Evolutionary conservation across 2,113 vertebrate genomes (phyloP).

Genomic region (Triplophysa tibetana): DNA sequence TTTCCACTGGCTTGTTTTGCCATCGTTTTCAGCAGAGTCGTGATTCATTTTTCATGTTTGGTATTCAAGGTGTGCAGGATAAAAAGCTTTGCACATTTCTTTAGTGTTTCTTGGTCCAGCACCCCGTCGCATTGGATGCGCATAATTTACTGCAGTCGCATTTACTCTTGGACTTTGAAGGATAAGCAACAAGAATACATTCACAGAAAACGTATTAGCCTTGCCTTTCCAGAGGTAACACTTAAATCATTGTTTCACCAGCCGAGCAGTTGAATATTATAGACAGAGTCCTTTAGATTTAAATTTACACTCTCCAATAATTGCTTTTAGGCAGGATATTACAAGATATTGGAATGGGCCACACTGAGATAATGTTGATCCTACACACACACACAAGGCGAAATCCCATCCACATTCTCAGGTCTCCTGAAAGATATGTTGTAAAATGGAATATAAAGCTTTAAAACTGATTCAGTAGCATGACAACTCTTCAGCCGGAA

Average conservation of each 20-base stretch:
- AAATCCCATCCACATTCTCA: neutral
- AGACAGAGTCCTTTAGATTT: slow-evolving; percentile 46
- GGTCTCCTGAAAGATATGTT: slow-evolving; percentile 3
- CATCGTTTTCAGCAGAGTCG: neutral
- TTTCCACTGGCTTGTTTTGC: neutral
- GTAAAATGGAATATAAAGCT: slow-evolving; percentile 46
- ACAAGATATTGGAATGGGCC: slow-evolving; percentile 29
- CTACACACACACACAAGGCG: neutral
- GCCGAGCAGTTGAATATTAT: slow-evolving; percentile 20
- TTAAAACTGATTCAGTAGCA: slow-evolving; percentile 26
- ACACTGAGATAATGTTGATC: slow-evolving; percentile 41
- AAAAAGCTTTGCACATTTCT: neutral
- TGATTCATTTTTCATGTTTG: neutral
- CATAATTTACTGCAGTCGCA: neutral
- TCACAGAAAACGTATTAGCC: neutral
- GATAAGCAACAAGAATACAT: neutral
- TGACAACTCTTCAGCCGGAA: slow-evolving; percentile 21
- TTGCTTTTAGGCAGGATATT: slow-evolving; percentile 39
- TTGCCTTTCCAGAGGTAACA: neutral
- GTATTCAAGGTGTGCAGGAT: neutral
- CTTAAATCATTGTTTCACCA: neutral
- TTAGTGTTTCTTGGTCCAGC: neutral
- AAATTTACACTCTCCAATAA: slow-evolving; percentile 48
- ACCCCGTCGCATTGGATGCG: neutral
- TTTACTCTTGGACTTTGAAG: neutral